Base-by-base conservation (phyloP, 2,113 vertebrate genomes). In the Sus scrofa region DNA sequence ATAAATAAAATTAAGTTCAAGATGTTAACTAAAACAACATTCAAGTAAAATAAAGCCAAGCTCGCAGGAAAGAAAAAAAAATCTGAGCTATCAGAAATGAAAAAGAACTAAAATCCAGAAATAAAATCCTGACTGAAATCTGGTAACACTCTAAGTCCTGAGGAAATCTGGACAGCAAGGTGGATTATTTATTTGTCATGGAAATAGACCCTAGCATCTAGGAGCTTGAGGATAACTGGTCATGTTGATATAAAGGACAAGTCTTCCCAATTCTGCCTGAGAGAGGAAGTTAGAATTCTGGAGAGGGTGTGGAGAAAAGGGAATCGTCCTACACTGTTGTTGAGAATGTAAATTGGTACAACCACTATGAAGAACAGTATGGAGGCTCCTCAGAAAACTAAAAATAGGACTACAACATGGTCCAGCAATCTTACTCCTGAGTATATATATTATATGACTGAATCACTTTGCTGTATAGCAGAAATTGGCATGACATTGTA, bases 1-100 rank as follows among this genome's bases (percentile, higher is more conserved):
- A 70, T 58, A 67, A 94, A 30, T 83, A 67, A 84, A 88, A 67
- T 62, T 91, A 92, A 37, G 19, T 77, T 52, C 56, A 89, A 7
- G 37, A 65, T n/a, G 8, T 6, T 8, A 44, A 8, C 5, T 44
- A 44, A 44, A 44, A 44, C 44, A 44, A 8, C 8, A 4, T 44
- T 44, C 44, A 44, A 8, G 8, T 44, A 32, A 1, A 8, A 44
- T 44, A 32, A 1, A 65, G 24, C 52, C 58, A 86, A 52, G 3
- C 22, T 83, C 26, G 27, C 22, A 68, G 26, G 26, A 74, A 71
- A 70, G 16, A 63, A 67, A 78, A 78, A 44, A 3, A 11, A 85
- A 87, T 77, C 7, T 5, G 4, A 26, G 7, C 3, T 87, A n/a
- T 88, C 70, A 86, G 12, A 70, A 91, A 73, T 16, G 83, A 86